These are phyloP conservation scores for Lamellibrachia satsuma DNA, from an alignment of 2,888 invertebrate species.

Conservation along the genomic window DNA sequence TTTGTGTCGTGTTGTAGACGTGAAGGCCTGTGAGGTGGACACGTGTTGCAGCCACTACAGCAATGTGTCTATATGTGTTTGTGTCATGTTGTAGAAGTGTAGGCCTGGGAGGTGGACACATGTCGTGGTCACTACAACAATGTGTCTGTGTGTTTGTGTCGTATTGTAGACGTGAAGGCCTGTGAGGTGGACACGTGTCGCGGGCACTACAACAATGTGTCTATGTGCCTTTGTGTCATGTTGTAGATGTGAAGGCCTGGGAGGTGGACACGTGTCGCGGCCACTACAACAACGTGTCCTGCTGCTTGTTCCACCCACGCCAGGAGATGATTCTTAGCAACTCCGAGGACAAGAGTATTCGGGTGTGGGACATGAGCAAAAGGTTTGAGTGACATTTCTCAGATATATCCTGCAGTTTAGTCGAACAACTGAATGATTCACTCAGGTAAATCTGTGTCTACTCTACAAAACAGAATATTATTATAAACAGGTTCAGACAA, in stretches of 20 bases:
- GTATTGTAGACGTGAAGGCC: slow-evolving; percentile 75
- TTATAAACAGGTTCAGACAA: background rate
- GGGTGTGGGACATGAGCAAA: slow-evolving; percentile 93
- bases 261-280: slow-evolving; percentile 99
- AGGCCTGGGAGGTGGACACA: slow-evolving; percentile 99
- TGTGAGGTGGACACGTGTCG: slow-evolving; percentile 99
- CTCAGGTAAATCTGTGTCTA: background rate
- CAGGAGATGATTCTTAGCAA: slow-evolving; percentile 96
- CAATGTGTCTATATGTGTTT: slow-evolving; percentile 81
- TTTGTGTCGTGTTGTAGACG: slow-evolving; percentile 57
- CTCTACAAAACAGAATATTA: background rate
- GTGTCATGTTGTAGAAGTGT: slow-evolving; percentile 61
- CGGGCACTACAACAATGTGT: slow-evolving; percentile 99
- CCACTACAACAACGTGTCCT: slow-evolving; percentile 99
- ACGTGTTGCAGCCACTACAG: slow-evolving; percentile 99
- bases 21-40: slow-evolving; percentile 96
- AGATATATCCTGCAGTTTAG: slow-evolving; percentile 71
- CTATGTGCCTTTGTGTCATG: slow-evolving; percentile 77
- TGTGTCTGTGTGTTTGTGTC: slow-evolving; percentile 96
- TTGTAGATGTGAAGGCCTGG: slow-evolving; percentile 80
- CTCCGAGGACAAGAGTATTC: slow-evolving; percentile 96
- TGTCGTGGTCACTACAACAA: slow-evolving; percentile 99
- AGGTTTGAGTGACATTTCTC: slow-evolving; percentile 63
- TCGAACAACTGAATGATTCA: background rate
- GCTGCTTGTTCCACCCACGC: slow-evolving; percentile 94